These are phyloP conservation scores for Rhea americana DNA, from an alignment of 2,113 vertebrate genomes.

Conservation along the genomic window DNA sequence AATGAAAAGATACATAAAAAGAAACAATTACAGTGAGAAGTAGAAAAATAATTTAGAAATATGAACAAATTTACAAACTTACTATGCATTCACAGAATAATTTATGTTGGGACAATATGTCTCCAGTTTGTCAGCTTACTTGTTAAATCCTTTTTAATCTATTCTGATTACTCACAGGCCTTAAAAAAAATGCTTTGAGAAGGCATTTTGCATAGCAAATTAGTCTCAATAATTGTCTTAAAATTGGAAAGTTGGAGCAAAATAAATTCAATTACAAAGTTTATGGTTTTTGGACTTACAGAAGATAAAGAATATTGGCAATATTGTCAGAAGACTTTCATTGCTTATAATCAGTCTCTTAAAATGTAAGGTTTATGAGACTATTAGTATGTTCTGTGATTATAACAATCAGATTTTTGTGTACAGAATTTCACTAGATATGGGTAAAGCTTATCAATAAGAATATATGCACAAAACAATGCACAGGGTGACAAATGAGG, in stretches of 20 bases:
- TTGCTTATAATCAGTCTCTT: not conserved
- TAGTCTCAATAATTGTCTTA: not conserved
- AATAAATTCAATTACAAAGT: not conserved
- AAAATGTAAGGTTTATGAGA: not conserved
- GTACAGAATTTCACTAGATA: not conserved
- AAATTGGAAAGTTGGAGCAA: not conserved
- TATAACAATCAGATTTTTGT: not conserved
- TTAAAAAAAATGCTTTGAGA: not conserved
- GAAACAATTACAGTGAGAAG: rapidly evolving
- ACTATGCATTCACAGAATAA: not conserved
- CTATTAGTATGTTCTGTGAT: not conserved
- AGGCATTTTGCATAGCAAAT: not conserved
- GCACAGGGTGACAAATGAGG: not conserved
- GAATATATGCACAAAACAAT: not conserved
- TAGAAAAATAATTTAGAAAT: not conserved
- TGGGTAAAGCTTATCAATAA: not conserved
- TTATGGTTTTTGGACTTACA: not conserved
- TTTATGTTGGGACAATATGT: not conserved
- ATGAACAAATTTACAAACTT: not conserved
- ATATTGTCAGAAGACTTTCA: not conserved
- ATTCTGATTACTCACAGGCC: not conserved
- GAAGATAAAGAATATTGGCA: not conserved
- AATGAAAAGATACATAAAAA: not conserved
- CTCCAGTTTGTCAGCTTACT: not conserved
- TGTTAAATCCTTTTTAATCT: not conserved